Base-by-base conservation (phyloP, 2,113 vertebrate species). In the Tursiops truncatus region DNA sequence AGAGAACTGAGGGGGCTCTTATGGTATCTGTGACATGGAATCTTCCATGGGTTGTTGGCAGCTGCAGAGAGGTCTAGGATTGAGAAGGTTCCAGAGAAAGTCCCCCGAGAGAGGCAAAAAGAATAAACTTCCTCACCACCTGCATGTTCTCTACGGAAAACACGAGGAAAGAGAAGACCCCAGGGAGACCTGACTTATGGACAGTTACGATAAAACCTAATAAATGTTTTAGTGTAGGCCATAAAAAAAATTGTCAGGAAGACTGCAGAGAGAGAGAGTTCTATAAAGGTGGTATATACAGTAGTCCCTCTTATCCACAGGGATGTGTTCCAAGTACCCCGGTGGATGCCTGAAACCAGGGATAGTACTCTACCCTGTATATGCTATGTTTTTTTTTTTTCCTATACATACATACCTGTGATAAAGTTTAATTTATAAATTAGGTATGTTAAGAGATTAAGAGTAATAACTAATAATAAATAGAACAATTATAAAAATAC, bases 141-240 rank as follows among this genome's bases (percentile, higher is more conserved):
- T 89, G 6, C 13, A 60, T 33, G 44, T 31, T 62, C 56, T 70
- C 11, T 71, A 93, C 93, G 53, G 60, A 85, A 87, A 88, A 82
- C 28, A 82, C 3, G 7, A 68, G 26, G 17, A 50, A 89, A 79
- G 18, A 36, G 10, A 65, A 93, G 12, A 28, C 2, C 13, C 20
- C 31, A 26, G 23, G 1, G 73, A 77, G 33, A 70, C 13, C 13
- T 17, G 12, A 50, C 26, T 67, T 31, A 81, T 0, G 15, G 23
- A 47, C 21, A 56, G 2, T 60, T 77, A 74, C 3, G 20, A 81
- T 26, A 73, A 33, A 86, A 67, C n/a, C 67, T 56, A 83, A 38
- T 23, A 88, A 95, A 89, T 44, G 9, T 36, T 80, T 47, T 53
- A 58, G 41, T 25, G 14, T 41, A 68, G 41, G 26, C 44, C 53